phyloP scores from a whole-genome alignment of 92 coral and sea anemone genomes.

The Palythoa heliodiscus region DNA sequence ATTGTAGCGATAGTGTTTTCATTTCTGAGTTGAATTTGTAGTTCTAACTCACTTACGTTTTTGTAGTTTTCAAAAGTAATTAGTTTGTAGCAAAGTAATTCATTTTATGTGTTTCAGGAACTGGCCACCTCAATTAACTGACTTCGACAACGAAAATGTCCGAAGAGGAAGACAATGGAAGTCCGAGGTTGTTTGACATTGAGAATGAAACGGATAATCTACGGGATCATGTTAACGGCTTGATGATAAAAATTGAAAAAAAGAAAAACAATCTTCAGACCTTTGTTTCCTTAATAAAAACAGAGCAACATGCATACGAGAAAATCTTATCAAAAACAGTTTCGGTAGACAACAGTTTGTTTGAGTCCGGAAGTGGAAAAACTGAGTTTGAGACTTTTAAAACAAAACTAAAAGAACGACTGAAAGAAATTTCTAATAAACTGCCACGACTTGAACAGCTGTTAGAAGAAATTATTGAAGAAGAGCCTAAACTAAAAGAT shows the following conservation, averaged over 20 bases:
- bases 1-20: background rate
- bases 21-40: background rate
- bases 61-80: background rate
- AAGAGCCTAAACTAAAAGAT: constrained; percentile 47
- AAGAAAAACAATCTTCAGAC: constrained; percentile 27
- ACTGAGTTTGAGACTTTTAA: constrained; percentile 50
- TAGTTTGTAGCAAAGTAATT: constrained; percentile 4
- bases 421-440: constrained; percentile 52
- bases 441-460: constrained; percentile 59
- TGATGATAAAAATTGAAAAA: constrained; percentile 34
- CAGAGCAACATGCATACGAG: constrained; percentile 16
- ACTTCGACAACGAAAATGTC: constrained; percentile 35
- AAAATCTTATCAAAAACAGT: constrained; percentile 7
- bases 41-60: background rate
- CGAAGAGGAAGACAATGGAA: constrained; percentile 34
- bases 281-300: constrained; percentile 21
- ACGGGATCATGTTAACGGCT: constrained; percentile 9
- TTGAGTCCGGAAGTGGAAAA: constrained; percentile 31
- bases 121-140: constrained; percentile 1
- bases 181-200: constrained; percentile 32
- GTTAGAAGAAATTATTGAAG: constrained; percentile 52
- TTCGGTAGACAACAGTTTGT: background rate
- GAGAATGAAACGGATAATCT: constrained; percentile 33
- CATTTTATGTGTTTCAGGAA: constrained; percentile 40
- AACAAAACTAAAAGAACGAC: constrained; percentile 64